Percentiles rank a stretch among this genome's conserved stretches.
phyloP scores from a whole-genome alignment of 2,113 vertebrate species.

The Mobula hypostoma region DNA sequence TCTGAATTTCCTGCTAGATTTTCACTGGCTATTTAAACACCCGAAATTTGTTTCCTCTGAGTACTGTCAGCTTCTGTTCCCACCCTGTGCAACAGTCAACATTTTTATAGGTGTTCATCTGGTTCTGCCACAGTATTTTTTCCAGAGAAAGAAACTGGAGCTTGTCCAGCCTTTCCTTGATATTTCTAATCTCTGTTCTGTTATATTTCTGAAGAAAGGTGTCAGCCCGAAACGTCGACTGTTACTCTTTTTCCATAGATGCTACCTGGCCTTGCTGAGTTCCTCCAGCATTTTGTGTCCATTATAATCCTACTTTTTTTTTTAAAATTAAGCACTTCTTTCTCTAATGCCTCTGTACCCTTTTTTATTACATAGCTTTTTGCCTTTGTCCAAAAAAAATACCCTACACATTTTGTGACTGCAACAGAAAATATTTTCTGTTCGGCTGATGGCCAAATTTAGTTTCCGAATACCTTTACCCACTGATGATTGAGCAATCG shows the following conservation, averaged over 20 bases:
- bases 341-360: neutral
- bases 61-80: neutral
- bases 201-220: neutral
- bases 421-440: neutral
- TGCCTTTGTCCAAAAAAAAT: constrained; percentile 1
- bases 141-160: neutral
- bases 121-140: neutral
- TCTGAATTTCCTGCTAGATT: neutral
- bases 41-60: neutral
- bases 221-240: too few relatives aligned
- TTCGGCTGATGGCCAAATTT: neutral
- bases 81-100: neutral
- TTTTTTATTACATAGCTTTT: neutral
- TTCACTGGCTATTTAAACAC: neutral
- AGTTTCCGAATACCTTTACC: neutral
- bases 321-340: too few relatives aligned
- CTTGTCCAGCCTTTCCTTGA: neutral
- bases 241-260: too few relatives aligned
- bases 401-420: neutral
- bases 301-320: neutral
- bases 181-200: neutral
- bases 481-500: neutral
- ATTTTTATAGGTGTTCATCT: neutral
- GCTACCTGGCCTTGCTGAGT: too few relatives aligned
- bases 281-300: too few relatives aligned